A percentile compares a stretch with the other conserved stretches of the same genome.
Conservation (phyloP, 1,140 invertebrate species). For the Brachionus sp. region DNA sequence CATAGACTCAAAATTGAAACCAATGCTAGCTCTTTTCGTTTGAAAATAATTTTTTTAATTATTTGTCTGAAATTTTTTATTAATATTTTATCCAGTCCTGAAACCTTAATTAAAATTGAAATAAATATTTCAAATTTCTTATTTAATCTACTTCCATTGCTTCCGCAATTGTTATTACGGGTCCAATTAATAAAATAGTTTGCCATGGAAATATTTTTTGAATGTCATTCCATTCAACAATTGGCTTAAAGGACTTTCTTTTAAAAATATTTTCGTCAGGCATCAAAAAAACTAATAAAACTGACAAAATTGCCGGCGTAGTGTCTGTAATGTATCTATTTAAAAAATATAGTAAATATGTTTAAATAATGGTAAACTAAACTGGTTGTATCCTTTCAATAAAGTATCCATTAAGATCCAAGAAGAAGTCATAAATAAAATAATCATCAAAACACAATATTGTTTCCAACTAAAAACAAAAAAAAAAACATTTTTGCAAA, state of each 20-base stretch:
- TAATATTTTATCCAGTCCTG: neutral
- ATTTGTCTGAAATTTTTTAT: neutral
- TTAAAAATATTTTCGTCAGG: constrained; percentile 4
- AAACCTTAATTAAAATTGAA: neutral
- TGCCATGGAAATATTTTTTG: constrained; percentile 31
- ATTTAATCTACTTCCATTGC: neutral
- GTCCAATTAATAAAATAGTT: constrained; percentile 27
- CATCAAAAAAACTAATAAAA: neutral
- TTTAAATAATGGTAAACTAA: neutral
- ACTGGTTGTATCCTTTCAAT: neutral
- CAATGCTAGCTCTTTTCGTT: constrained; percentile 16
- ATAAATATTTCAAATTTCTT: neutral
- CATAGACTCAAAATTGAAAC: neutral
- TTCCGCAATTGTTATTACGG: constrained; percentile 5
- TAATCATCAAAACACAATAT: neutral
- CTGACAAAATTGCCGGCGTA: neutral
- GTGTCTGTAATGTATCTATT: neutral
- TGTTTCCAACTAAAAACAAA: neutral
- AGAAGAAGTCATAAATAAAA: neutral
- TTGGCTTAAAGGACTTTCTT: neutral
- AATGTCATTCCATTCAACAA: constrained; percentile 19
- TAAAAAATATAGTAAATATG: neutral
- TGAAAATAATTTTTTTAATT: neutral
- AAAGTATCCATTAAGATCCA: constrained; percentile 2
- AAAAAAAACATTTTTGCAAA: neutral